Evolutionary conservation across 2,797 vertebrate genomes (phyloP).

Genomic region (Pelochelys cantorii): DNA sequence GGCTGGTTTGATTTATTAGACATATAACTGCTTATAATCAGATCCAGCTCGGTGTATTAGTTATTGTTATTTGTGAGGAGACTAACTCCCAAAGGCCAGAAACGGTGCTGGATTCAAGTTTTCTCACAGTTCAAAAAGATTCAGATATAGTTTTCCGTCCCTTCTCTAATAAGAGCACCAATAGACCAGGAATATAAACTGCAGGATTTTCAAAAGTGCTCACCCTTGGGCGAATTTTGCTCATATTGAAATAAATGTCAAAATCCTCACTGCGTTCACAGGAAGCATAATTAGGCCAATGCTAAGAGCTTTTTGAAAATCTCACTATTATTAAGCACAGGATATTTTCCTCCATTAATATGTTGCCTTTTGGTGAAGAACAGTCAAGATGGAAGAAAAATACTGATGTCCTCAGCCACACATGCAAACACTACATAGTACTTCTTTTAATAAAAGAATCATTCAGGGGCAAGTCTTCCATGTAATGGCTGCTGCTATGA

Average conservation of each 20-base stretch:
- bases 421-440: neutral
- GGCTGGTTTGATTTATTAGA: slow-evolving; percentile 4
- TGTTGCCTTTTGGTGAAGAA: neutral
- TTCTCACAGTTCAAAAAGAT: neutral
- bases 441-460: neutral
- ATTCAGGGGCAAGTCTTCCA: fast-evolving
- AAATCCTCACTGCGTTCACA: neutral
- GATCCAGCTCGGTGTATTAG: neutral
- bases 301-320: neutral
- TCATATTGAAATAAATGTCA: neutral
- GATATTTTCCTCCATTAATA: neutral
- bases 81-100: neutral
- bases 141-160: neutral
- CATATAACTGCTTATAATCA: neutral
- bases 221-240: neutral
- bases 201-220: neutral
- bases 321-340: neutral
- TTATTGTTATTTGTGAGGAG: neutral
- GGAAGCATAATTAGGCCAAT: neutral
- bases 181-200: neutral
- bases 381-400: neutral
- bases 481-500: too few relatives aligned
- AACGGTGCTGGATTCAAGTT: neutral
- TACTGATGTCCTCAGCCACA: neutral
- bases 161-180: neutral